These are phyloP conservation scores for Oceanodroma tethys DNA, from an alignment of 2,113 vertebrate species.

Conservation along the genomic window DNA sequence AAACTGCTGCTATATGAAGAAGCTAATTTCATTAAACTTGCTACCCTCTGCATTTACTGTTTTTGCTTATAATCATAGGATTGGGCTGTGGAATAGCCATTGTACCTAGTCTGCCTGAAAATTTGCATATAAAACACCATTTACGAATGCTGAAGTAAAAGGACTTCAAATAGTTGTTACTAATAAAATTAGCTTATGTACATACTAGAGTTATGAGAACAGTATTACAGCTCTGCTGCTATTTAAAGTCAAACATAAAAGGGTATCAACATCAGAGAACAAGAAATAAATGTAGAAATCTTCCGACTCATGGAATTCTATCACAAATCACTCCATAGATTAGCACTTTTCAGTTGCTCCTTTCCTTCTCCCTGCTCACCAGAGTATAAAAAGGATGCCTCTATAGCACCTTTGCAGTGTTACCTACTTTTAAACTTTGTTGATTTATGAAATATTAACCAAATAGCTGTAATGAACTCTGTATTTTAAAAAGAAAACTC, in stretches of 20 bases:
- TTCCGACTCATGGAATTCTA: not conserved
- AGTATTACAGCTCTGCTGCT: not conserved
- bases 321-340: not conserved
- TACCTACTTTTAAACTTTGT: not conserved
- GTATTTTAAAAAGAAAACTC: not conserved
- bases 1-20: not conserved
- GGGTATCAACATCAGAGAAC: not conserved
- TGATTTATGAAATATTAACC: not conserved
- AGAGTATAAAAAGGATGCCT: not conserved
- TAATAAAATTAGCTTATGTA: not conserved
- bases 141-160: not conserved
- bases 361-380: not conserved
- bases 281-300: not conserved
- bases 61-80: not conserved
- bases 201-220: not conserved
- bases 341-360: not conserved
- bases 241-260: not conserved
- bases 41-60: not conserved
- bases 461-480: not conserved
- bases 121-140: not conserved
- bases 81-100: not conserved
- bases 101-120: not conserved
- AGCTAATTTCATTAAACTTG: not conserved
- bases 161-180: not conserved
- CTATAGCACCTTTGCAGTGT: not conserved